Conservation (phyloP, 2,113 vertebrate species). For the Brienomyrus brachyistius region DNA sequence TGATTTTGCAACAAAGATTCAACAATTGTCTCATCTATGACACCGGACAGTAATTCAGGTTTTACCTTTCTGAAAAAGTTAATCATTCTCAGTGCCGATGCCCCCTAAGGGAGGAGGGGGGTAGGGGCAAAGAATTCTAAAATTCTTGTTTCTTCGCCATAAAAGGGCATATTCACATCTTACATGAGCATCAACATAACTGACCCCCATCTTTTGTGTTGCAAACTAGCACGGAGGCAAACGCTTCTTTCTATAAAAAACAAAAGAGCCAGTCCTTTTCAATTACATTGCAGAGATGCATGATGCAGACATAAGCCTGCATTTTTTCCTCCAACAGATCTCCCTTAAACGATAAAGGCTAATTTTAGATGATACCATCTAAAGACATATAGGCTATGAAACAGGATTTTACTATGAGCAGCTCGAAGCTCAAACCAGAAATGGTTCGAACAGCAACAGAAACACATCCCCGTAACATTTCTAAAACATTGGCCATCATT, state of each 20-base stretch:
- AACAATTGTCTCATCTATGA: background rate
- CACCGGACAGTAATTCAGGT: background rate
- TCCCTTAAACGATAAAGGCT: background rate
- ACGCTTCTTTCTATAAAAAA: slow-evolving; percentile 2
- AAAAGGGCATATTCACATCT: background rate
- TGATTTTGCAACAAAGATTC: background rate
- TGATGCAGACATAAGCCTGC: background rate
- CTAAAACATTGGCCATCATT: slow-evolving; percentile 62
- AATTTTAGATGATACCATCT: background rate
- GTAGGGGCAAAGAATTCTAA: background rate
- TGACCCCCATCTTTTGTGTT: slow-evolving; percentile 6
- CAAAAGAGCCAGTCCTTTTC: background rate
- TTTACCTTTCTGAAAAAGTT: background rate
- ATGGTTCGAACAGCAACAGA: slow-evolving; percentile 5
- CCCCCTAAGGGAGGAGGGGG: background rate
- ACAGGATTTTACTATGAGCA: slow-evolving; percentile 9
- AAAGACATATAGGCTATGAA: slow-evolving; percentile 15
- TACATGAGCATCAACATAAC: background rate
- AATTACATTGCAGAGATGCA: background rate
- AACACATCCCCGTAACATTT: slow-evolving; percentile 22
- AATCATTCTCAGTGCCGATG: background rate
- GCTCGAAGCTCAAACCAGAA: background rate
- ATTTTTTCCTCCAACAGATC: background rate
- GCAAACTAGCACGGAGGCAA: slow-evolving; percentile 5
- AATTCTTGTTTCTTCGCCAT: background rate